These are phyloP conservation scores for Thamnophis elegans DNA, from an alignment of 2,797 vertebrate species.

Conservation along the genomic window DNA sequence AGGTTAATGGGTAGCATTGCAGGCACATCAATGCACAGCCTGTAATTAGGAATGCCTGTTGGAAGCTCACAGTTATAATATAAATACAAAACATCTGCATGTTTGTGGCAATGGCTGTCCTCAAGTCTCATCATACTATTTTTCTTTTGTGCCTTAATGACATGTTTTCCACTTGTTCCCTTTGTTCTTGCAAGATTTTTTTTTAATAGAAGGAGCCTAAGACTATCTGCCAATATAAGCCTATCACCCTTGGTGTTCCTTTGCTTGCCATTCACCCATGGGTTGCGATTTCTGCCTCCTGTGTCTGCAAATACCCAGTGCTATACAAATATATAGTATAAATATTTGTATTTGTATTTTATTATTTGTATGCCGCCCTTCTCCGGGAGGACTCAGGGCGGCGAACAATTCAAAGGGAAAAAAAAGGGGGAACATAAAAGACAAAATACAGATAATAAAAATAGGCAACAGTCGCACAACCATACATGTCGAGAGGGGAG, in stretches of 20 bases:
- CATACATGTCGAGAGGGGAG: too few species aligned
- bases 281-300: not conserved
- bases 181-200: not conserved
- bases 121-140: constrained; percentile 28
- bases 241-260: not conserved
- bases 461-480: too few species aligned
- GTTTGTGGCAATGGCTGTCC: constrained; percentile 41
- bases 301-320: not conserved
- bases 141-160: constrained; percentile 40
- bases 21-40: constrained; percentile 33
- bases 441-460: too few species aligned
- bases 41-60: constrained; percentile 57
- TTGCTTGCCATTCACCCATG: not conserved
- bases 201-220: not conserved
- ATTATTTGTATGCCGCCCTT: too few species aligned
- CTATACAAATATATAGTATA: not conserved
- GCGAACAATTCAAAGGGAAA: too few species aligned
- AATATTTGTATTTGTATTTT: not conserved
- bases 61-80: constrained; percentile 37
- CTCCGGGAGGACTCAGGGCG: too few species aligned
- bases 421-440: too few species aligned
- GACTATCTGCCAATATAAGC: not conserved
- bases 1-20: constrained; percentile 62
- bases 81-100: constrained; percentile 62
- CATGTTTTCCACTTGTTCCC: constrained; percentile 12